These are phyloP conservation scores for Galaxea fascicularis DNA, from an alignment of 92 coral and sea anemone genomes.

Conservation along the genomic window DNA sequence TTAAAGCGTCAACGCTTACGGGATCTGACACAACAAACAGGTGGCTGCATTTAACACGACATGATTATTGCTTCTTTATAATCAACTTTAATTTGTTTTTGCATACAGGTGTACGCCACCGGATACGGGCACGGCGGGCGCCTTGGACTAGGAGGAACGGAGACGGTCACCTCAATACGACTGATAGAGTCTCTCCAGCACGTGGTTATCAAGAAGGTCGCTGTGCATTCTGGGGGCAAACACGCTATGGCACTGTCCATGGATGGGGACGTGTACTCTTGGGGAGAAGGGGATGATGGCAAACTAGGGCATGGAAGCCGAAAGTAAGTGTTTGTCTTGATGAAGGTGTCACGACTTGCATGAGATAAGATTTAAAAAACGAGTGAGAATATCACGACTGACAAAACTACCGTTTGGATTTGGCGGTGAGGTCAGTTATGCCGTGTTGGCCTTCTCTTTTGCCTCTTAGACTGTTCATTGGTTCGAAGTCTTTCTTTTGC, in stretches of 20 bases:
- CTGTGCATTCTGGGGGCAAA: constrained; percentile 98
- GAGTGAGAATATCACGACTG: too few species aligned
- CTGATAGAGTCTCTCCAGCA: constrained; percentile 94
- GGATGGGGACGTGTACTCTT: constrained; percentile 94
- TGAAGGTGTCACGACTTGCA: neutral
- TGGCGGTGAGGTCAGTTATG: too few species aligned
- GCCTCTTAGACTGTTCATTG: too few species aligned
- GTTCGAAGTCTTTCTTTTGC: too few species aligned
- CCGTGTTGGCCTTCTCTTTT: too few species aligned
- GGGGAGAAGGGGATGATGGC: constrained; percentile 99
- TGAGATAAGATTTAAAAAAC: neutral
- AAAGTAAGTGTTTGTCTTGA: constrained; percentile 65
- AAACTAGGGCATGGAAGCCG: constrained; percentile 97
- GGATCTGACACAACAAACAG: too few species aligned
- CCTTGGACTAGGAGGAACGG: constrained; percentile 98
- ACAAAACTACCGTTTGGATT: too few species aligned
- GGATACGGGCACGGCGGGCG: constrained; percentile 99
- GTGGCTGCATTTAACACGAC: too few species aligned
- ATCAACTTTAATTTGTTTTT: too few species aligned
- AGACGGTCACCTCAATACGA: constrained; percentile 91
- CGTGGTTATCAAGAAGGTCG: constrained; percentile 93
- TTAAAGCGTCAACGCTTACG: too few species aligned
- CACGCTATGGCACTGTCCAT: constrained; percentile 91
- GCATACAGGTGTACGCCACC: constrained; percentile 83
- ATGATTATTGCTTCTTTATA: neutral